These are phyloP conservation scores for Chrysopilus asiliformis DNA, from an alignment of 2,888 invertebrate genomes.

Conservation along the genomic window DNA sequence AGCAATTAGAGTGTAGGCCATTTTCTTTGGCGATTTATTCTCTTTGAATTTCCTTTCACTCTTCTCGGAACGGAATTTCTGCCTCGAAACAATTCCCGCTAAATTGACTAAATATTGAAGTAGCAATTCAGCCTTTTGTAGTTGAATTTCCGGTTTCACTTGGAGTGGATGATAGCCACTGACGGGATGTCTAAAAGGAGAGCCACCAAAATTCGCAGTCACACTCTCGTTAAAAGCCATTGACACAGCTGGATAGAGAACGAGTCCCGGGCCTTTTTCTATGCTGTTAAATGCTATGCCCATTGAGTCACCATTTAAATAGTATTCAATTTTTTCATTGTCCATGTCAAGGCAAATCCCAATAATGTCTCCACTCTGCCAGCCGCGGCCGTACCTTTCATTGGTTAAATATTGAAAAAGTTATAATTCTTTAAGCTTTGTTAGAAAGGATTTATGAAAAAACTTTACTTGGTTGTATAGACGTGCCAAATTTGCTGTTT, in stretches of 20 bases:
- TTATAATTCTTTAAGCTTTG: not conserved
- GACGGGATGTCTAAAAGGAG: constrained; percentile 53
- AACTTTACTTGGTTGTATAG: constrained; percentile 32
- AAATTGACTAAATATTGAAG: constrained; percentile 30
- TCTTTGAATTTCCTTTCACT: constrained; percentile 8
- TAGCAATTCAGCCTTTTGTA: constrained; percentile 26
- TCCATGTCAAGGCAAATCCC: constrained; percentile 63
- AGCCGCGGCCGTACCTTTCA: constrained; percentile 59
- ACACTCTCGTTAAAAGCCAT: constrained; percentile 62
- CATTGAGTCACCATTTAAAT: constrained; percentile 60
- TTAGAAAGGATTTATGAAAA: no score
- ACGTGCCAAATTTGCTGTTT: constrained; percentile 36
- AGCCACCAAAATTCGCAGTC: constrained; percentile 65
- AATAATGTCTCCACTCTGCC: constrained; percentile 75
- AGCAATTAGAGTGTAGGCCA: constrained; percentile 42
- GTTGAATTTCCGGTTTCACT: constrained; percentile 29
- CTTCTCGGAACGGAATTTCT: constrained; percentile 19
- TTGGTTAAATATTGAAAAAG: no score
- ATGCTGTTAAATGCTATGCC: constrained; percentile 61
- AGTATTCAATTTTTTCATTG: constrained; percentile 48
- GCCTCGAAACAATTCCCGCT: constrained; percentile 25
- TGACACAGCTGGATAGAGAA: constrained; percentile 71
- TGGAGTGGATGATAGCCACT: constrained; percentile 54
- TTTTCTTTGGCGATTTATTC: constrained; percentile 31
- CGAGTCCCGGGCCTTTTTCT: constrained; percentile 55